phyloP scores from a whole-genome alignment of 2,113 vertebrate species.

The Upupa epops region DNA sequence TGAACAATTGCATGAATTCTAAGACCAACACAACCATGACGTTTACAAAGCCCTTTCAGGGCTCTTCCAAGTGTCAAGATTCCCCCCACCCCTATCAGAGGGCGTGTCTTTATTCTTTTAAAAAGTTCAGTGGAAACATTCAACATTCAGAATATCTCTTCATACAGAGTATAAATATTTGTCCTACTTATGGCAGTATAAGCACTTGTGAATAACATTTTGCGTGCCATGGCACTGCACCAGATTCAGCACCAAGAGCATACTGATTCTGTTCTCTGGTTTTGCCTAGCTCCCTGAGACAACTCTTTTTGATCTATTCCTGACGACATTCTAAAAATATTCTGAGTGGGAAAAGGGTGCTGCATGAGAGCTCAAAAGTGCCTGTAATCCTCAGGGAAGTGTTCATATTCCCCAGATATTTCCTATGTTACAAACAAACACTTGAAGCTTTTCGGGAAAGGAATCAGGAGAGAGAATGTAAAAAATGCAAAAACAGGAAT shows the following conservation, averaged over 20 bases:
- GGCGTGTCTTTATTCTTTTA: neutral
- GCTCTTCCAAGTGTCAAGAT: neutral
- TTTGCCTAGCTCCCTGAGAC: neutral
- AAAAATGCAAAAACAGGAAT: neutral
- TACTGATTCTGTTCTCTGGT: neutral
- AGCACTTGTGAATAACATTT: neutral
- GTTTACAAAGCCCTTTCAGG: neutral
- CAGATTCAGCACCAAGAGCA: neutral
- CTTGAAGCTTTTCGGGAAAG: neutral
- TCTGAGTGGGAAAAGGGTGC: neutral
- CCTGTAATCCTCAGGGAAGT: neutral
- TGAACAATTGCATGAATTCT: no score
- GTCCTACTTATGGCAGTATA: neutral
- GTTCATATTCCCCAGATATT: neutral
- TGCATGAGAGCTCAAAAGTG: neutral
- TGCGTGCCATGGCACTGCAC: fast-evolving
- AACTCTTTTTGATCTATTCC: neutral
- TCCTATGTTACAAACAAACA: neutral
- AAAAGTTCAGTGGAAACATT: neutral
- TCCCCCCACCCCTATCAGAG: neutral
- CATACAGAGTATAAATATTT: neutral
- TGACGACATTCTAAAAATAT: neutral
- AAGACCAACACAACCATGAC: neutral
- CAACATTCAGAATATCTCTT: neutral
- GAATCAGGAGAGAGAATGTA: neutral